Conservation (phyloP, 1,140 invertebrate species). For the Macrostomum lignano region DNA sequence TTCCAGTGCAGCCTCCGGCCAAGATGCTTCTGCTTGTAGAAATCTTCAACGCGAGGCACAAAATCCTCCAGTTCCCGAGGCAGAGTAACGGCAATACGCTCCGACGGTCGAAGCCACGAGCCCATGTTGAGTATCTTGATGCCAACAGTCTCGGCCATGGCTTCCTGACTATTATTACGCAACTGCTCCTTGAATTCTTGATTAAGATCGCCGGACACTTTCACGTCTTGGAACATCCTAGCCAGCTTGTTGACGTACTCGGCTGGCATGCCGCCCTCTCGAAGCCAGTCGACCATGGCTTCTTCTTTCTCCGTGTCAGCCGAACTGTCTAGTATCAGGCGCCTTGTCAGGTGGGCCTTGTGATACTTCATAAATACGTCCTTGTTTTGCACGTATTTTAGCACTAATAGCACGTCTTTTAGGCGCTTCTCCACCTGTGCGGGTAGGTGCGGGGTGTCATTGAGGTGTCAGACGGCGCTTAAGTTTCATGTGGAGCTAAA, state of each 20-base stretch:
- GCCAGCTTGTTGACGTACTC: slow-evolving; percentile 95
- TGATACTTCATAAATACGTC: slow-evolving; percentile 99
- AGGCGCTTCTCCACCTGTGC: slow-evolving; percentile 3
- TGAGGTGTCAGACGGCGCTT: too few relatives aligned
- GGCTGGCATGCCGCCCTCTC: slow-evolving; percentile 79
- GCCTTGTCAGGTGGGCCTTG: slow-evolving; percentile 78
- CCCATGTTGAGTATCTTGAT: slow-evolving; percentile 81
- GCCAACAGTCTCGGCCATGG: slow-evolving; percentile 28
- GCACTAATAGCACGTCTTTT: slow-evolving; percentile 44
- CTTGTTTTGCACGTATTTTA: slow-evolving; percentile 97
- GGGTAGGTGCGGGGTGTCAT: too few relatives aligned
- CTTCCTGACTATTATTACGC: slow-evolving; percentile 23
- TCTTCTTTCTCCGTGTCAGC: slow-evolving; percentile 97
- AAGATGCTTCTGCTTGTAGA: slow-evolving; percentile 49
- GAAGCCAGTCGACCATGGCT: slow-evolving; percentile 80
- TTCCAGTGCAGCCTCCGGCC: slow-evolving; percentile 97
- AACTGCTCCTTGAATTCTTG: slow-evolving; percentile 45
- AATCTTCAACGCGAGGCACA: slow-evolving; percentile 59
- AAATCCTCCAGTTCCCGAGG: slow-evolving; percentile 88
- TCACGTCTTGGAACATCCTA: slow-evolving; percentile 81
- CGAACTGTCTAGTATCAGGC: slow-evolving; percentile 74
- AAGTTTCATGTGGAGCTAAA: too few relatives aligned
- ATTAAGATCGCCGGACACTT: slow-evolving; percentile 93
- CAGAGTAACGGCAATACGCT: slow-evolving; percentile 69
- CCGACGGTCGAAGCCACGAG: slow-evolving; percentile 55